Base-by-base conservation (phyloP, 2,113 vertebrate genomes). In the Lasiurus cinereus region DNA sequence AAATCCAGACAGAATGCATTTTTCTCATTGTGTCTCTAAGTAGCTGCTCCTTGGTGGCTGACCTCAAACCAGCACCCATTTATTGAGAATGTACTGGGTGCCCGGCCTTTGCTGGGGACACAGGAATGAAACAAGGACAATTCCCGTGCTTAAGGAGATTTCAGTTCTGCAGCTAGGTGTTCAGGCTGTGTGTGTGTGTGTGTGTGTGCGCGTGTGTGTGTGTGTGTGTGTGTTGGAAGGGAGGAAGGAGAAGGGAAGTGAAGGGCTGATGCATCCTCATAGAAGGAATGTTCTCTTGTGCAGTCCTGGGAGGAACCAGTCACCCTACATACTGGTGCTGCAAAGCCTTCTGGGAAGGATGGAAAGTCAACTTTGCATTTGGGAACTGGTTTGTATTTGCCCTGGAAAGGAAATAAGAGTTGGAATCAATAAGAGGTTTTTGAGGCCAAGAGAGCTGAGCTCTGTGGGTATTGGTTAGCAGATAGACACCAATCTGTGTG, bases 1-100 rank as follows among this genome's bases (percentile, higher is more conserved):
- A 82, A 91, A 85, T 67, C 11, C 46, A 92, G 50, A 66, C 54
- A 69, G 54, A 54, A 82, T 59, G 95, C 46, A 50, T 56, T 73
- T 96, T 76, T 77, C 74, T 95, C 80, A 33, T 59, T 54, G 56
- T 22, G 74, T 15, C 11, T 88, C 2, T 18, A 73, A 64, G 66
- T 14, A 33, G 31, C 69, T 62, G 46, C 77, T 88, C 21, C 67
- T 29, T 15, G 13, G 67, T 7, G 66, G 31, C 76, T 66, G 36
- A 43, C 33, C 33, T 48, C 27, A 33, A 62, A 5, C 39, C 56
- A 86, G 43, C n/a, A 67, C 74, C 59, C 31, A 39, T 59, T 88
- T 88, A 29, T 2, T 62, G 73, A 67, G 67, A 43, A 31, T 0
- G 0, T 62, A 22, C 27, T 96, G 31, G 72, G 83, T 27, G 48